A percentile compares a stretch with the other conserved stretches of the same genome.
Evolutionary conservation across 1,140 invertebrate species (phyloP).

Genomic region (Aphis gossypii): DNA sequence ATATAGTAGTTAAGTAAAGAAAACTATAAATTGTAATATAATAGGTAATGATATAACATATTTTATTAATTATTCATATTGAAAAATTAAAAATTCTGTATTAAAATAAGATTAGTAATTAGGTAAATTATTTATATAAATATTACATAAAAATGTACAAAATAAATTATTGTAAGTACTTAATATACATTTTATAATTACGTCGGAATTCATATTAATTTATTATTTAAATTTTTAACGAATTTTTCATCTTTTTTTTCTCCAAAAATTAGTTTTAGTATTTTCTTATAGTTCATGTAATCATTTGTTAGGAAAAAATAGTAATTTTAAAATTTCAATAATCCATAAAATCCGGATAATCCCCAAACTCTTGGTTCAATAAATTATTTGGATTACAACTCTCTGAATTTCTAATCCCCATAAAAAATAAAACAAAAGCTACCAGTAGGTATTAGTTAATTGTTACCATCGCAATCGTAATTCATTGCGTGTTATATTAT

Average conservation of each 20-base stretch:
- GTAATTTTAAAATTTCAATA: background rate
- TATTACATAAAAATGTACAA: background rate
- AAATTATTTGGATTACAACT: background rate
- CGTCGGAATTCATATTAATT: background rate
- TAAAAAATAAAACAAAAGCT: background rate
- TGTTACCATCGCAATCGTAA: background rate
- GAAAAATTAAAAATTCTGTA: background rate
- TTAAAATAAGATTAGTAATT: background rate
- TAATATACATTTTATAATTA: background rate
- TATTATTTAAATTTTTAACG: background rate
- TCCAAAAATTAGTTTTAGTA: background rate
- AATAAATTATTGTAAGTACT: background rate
- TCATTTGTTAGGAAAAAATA: background rate
- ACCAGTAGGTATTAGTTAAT: background rate
- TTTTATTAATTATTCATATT: background rate
- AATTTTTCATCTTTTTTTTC: background rate
- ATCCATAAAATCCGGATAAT: background rate
- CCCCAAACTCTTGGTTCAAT: background rate
- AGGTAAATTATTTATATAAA: background rate
- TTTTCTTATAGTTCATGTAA: background rate
- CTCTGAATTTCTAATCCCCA: background rate
- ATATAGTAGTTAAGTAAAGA: no score
- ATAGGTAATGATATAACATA: background rate
- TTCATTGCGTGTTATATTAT: background rate
- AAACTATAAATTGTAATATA: no score